Percentiles rank a stretch among this genome's conserved stretches.
These are phyloP conservation scores for Sebastes itinus DNA, from an alignment of 2,797 vertebrate species.

Conservation along the genomic window DNA sequence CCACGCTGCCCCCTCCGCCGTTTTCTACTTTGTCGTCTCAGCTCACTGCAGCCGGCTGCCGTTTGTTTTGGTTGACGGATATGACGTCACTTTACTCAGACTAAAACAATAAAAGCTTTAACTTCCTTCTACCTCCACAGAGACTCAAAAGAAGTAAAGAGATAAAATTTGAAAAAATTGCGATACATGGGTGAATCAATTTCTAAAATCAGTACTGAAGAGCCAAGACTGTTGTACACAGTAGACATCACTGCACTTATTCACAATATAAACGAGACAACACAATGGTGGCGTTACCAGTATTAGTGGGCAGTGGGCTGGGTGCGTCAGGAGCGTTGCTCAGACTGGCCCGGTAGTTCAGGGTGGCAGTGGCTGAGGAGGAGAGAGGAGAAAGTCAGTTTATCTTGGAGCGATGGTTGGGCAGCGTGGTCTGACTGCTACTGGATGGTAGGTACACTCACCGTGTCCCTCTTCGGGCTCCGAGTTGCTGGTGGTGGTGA, in stretches of 20 bases:
- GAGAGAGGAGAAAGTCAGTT: not conserved
- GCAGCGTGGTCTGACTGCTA: not conserved
- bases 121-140: too few species aligned
- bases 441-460: conserved; percentile 19
- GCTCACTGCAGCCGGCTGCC: too few species aligned
- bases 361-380: conserved; percentile 57
- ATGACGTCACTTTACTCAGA: too few species aligned
- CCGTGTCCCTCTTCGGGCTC: conserved; percentile 83
- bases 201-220: not conserved
- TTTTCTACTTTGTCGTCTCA: too few species aligned
- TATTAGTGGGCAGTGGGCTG: conserved; percentile 40
- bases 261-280: not conserved
- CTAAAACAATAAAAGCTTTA: too few species aligned
- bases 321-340: conserved; percentile 52
- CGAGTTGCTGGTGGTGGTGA: conserved; percentile 87
- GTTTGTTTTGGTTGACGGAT: too few species aligned
- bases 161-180: too few species aligned
- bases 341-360: conserved; percentile 75
- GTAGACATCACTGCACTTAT: not conserved
- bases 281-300: conserved; percentile 41
- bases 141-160: too few species aligned
- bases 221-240: not conserved
- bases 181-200: too few species aligned
- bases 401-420: not conserved
- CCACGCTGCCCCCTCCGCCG: too few species aligned